Evolutionary conservation across 1,140 invertebrate genomes (phyloP).

Genomic region (Parasteatoda tepidariorum): DNA sequence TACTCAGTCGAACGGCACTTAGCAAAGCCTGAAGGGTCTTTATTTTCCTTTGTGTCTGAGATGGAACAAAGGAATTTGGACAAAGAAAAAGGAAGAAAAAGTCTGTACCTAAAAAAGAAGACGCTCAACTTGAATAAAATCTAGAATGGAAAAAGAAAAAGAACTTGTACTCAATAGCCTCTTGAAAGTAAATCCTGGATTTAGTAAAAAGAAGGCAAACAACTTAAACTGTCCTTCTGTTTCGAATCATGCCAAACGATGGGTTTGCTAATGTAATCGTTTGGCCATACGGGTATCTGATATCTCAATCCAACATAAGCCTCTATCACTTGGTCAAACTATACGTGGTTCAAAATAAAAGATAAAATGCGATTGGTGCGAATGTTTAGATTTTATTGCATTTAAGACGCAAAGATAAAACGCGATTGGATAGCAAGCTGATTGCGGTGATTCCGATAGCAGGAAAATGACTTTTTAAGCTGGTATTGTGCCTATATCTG

Average conservation of each 20-base stretch:
- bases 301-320: slow-evolving; percentile 1
- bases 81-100: slow-evolving; percentile 19
- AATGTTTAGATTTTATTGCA: background rate
- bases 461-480: too few species aligned
- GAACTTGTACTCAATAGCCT: slow-evolving; percentile 23
- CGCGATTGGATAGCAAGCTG: too few species aligned
- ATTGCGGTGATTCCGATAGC: too few species aligned
- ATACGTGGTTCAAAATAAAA: too few species aligned
- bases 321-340: background rate
- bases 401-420: too few species aligned
- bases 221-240: slow-evolving; percentile 44
- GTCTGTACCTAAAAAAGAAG: slow-evolving; percentile 23
- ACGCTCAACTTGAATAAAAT: slow-evolving; percentile 36
- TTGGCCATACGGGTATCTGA: slow-evolving; percentile 28
- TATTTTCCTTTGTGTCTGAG: slow-evolving; percentile 38
- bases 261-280: slow-evolving; percentile 20
- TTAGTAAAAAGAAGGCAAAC: slow-evolving; percentile 57
- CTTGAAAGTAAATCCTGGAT: slow-evolving; percentile 55
- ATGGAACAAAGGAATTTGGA: slow-evolving; percentile 28
- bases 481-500: too few species aligned
- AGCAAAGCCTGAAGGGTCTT: slow-evolving; percentile 25
- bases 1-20: slow-evolving; percentile 47
- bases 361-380: background rate
- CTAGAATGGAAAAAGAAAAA: slow-evolving; percentile 10
- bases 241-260: slow-evolving; percentile 1